Base-by-base conservation (phyloP, 2,888 invertebrate species). In the Ophion obscuratus region DNA sequence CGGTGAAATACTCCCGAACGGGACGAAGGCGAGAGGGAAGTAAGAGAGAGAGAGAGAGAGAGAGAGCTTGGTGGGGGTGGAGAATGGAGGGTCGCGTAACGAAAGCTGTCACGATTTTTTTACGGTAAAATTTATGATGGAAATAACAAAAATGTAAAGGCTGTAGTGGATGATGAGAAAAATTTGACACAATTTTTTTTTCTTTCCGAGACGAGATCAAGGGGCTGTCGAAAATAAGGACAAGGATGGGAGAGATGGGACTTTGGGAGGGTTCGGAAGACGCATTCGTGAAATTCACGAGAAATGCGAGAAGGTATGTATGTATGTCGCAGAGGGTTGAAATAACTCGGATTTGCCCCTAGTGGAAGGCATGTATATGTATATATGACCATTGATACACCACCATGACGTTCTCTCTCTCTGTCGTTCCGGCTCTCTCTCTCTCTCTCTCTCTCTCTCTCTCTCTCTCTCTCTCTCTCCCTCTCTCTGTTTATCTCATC, bases 271-370 rank as follows among this genome's bases (percentile, higher is more conserved):
- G 5, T 66, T 59, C 24, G 17, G 20, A 14, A 47, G 73, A 73
- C 31, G 61, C 66, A 81, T 81, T 67, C 24, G 74, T 57, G 66
- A 81, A 73, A 81, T 73, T 81, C 66, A 59, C 57, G 81, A 67
- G 73, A 74, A 74, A 66, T 74, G 53, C 73, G 59, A 20, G 57
- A 64, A n/a, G 79, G 66, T 59, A 66, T 66, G 78, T 74, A 40
- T 57, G 61, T 57, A 66, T 24, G 40, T 68, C 24, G 78, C 24
- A 57, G 77, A 75, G 81, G 81, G 70, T 81, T 81, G 85, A 81
- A 85, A 85, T 85, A 85, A 81, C 78, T 85, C 70, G 78, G 81
- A 85, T 74, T 77, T 78, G 68, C 62, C 44, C 68, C 64, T 67
- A 20, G 77, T 36, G 57, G 24, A 24, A 36, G 61, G 24, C 78